Conservation (phyloP, 1,140 invertebrate species). For the Drosophila burlai region DNA sequence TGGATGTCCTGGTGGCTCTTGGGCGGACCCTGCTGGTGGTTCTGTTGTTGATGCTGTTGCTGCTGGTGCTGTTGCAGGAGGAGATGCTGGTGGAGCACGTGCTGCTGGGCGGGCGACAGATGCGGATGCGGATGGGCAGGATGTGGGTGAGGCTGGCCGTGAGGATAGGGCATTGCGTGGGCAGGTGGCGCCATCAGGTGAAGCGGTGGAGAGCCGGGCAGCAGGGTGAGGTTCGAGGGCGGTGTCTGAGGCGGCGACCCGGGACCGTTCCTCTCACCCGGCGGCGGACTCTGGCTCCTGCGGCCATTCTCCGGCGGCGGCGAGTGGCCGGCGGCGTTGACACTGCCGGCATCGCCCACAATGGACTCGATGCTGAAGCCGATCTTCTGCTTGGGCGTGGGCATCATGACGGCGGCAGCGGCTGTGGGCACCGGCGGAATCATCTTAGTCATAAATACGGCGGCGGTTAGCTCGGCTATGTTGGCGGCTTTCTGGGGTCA, state of each 20-base stretch:
- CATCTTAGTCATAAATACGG: slow-evolving; percentile 85
- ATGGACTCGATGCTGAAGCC: slow-evolving; percentile 98
- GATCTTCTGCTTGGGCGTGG: slow-evolving; percentile 96
- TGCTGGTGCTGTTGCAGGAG: slow-evolving; percentile 71
- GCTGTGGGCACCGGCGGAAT: slow-evolving; percentile 85
- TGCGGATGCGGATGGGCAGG: slow-evolving; percentile 63
- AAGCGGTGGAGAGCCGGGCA: slow-evolving; percentile 65
- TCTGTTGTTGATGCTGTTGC: slow-evolving; percentile 23
- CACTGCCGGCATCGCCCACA: slow-evolving; percentile 88
- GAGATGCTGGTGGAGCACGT: slow-evolving; percentile 71
- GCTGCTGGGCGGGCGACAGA: slow-evolving; percentile 76
- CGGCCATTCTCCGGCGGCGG: slow-evolving; percentile 40
- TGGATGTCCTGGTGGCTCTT: slow-evolving; percentile 79
- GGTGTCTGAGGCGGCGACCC: slow-evolving; percentile 79
- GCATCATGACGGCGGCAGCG: slow-evolving; percentile 89
- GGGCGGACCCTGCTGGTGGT: slow-evolving; percentile 44
- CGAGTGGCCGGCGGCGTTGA: slow-evolving; percentile 57
- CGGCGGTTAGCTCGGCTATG: slow-evolving; percentile 75
- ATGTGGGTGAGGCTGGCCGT: slow-evolving; percentile 42
- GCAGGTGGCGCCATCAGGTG: slow-evolving; percentile 63
- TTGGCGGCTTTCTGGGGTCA: slow-evolving; percentile 63
- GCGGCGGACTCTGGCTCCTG: slow-evolving; percentile 57
- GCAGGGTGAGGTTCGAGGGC: slow-evolving; percentile 53
- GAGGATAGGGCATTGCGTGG: slow-evolving; percentile 55
- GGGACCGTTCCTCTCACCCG: slow-evolving; percentile 65